Percentiles rank a stretch among this genome's conserved stretches.
These are phyloP conservation scores for Temnothorax nylanderi DNA, from an alignment of 1,140 invertebrate genomes.

Conservation along the genomic window DNA sequence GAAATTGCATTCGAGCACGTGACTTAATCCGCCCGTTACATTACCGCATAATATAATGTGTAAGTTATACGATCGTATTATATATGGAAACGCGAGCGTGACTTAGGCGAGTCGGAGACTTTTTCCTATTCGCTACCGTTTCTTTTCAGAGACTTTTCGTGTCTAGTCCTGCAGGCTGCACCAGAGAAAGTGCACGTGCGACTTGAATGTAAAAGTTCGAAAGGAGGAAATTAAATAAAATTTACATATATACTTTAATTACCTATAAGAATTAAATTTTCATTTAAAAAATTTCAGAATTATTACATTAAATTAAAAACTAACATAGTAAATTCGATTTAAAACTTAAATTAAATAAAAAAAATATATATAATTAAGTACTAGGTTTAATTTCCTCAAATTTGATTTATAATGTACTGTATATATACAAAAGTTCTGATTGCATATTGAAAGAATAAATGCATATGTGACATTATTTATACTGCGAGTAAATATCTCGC, in stretches of 20 bases:
- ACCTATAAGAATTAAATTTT: background rate
- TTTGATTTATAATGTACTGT: too few species aligned
- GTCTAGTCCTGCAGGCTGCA: background rate
- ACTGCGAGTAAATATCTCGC: too few species aligned
- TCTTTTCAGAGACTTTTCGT: background rate
- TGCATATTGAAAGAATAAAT: too few species aligned
- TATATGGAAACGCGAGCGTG: background rate
- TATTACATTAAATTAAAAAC: too few species aligned
- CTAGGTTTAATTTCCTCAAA: too few species aligned
- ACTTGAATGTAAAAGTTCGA: background rate
- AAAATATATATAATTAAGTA: too few species aligned
- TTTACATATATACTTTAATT: background rate
- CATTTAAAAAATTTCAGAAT: too few species aligned
- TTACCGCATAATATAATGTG: conserved; percentile 1
- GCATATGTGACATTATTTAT: too few species aligned
- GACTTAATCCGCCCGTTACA: background rate
- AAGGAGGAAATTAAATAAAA: background rate
- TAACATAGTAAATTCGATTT: too few species aligned
- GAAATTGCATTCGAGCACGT: background rate
- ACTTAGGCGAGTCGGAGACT: background rate
- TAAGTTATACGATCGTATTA: background rate
- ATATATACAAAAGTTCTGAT: too few species aligned
- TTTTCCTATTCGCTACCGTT: background rate
- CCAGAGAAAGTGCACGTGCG: background rate
- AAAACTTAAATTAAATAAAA: too few species aligned